Base-by-base conservation (phyloP, 2,888 invertebrate species). In the Pogonocherus hispidulus region DNA sequence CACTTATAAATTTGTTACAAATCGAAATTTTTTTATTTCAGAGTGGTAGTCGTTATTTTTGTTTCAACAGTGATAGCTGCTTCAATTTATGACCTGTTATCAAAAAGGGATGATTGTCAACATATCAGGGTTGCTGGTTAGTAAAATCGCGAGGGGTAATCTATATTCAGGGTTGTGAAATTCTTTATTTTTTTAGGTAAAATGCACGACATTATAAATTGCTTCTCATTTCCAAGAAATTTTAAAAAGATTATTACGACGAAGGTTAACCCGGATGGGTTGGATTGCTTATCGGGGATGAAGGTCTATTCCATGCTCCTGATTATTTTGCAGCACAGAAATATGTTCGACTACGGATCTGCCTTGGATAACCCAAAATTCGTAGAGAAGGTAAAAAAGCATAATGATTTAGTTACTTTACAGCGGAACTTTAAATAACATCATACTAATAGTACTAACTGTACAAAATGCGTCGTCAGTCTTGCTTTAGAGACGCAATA, bases 311-410 rank as follows among this genome's bases (percentile, higher is more conserved):
- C 82, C 0, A 82, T 82, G 77, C 74, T 80, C 54, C 35, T 81
- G 19, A 80, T 82, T 32, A 82, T 82, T 23, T 76, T 81, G 72
- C 76, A 82, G 23, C 83, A 83, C 57, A 70, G 83, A 54, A 78
- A 79, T 32, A 82, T 82, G 82, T 82, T 82, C 66, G 77, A 74
- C 57, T 76, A 82, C 52, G 81, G 83, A 18, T 78, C 81, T 18
- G 82, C 82, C 5, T 64, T 82, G 14, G 57, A 72, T n/a, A 83
- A 82, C 71, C 76, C 82, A 1, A 74, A 78, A 57, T 79, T 76
- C 56, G 74, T 82, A 6, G 83, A 83, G 74, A 69, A 77, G 68
- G 83, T 83, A 67, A 73, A 76, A 20, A 9, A 66, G 44, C 4
- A 8, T n/a, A n/a, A n/a, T n/a, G n/a, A n/a, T n/a, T n/a, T n/a